Percentiles rank a stretch among this genome's conserved stretches.
Conservation (phyloP, 2,797 vertebrate genomes). For the Chaetophractus vellerosus region DNA sequence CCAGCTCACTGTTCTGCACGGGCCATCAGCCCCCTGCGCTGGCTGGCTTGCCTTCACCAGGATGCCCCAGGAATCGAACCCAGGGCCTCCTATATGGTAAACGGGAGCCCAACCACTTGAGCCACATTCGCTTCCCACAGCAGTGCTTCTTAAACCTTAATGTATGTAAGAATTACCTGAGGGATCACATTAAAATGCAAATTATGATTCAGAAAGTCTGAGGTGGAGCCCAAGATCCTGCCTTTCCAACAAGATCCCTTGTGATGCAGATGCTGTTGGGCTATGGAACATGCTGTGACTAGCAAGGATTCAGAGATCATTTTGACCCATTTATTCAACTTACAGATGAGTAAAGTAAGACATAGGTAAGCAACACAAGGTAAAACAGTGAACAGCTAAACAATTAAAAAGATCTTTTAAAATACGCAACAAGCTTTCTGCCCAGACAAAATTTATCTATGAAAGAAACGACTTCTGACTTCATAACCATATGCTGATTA, state of each 20-base stretch:
- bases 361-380: background rate
- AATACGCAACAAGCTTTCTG: background rate
- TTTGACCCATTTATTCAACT: background rate
- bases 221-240: background rate
- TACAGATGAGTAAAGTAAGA: background rate
- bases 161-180: background rate
- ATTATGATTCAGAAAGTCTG: background rate
- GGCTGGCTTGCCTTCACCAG: too few species aligned
- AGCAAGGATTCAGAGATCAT: background rate
- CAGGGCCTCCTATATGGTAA: too few species aligned
- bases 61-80: too few species aligned
- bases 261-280: background rate
- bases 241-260: background rate
- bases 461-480: background rate
- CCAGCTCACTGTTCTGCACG: too few species aligned
- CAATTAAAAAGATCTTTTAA: background rate
- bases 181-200: conserved; percentile 40
- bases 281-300: background rate
- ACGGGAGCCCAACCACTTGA: too few species aligned
- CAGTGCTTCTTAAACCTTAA: background rate
- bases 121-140: too few species aligned
- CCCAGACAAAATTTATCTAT: background rate
- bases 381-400: background rate
- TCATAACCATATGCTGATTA: background rate
- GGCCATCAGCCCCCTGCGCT: too few species aligned